Evolutionary conservation across 2,113 vertebrate genomes (phyloP).

Genomic region (Leucopsar rothschildi): DNA sequence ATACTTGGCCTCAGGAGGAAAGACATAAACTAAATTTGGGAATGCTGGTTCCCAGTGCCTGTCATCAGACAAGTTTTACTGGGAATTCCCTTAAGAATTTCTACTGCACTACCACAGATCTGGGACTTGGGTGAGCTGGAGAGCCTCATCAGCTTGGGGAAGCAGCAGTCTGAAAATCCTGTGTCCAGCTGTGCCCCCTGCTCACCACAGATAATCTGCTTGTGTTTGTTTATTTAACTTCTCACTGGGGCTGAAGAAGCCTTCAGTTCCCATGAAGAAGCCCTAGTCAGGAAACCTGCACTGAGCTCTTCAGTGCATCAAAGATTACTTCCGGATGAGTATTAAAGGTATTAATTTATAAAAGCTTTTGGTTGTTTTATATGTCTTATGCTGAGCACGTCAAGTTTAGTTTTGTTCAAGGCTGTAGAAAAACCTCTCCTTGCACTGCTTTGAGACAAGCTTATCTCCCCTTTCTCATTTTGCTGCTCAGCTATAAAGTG

Average conservation of each 20-base stretch:
- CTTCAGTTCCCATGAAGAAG: neutral
- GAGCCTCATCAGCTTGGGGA: neutral
- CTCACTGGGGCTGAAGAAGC: neutral
- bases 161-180: neutral
- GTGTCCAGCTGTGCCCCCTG: rapidly evolving
- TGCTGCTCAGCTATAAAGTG: neutral
- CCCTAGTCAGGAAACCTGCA: neutral
- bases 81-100: neutral
- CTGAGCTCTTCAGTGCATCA: neutral
- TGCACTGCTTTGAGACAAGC: neutral
- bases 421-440: neutral
- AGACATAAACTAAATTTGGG: neutral
- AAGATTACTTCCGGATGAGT: neutral
- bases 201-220: neutral
- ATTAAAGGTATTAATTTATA: neutral
- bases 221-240: neutral
- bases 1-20: neutral
- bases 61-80: neutral
- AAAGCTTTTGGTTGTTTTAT: neutral
- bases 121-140: neutral
- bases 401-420: neutral
- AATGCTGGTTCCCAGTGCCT: neutral
- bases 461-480: neutral
- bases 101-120: neutral
- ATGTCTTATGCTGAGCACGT: neutral